phyloP scores from a whole-genome alignment of 2,113 vertebrate species.

The Hippocampus guttulatus region DNA sequence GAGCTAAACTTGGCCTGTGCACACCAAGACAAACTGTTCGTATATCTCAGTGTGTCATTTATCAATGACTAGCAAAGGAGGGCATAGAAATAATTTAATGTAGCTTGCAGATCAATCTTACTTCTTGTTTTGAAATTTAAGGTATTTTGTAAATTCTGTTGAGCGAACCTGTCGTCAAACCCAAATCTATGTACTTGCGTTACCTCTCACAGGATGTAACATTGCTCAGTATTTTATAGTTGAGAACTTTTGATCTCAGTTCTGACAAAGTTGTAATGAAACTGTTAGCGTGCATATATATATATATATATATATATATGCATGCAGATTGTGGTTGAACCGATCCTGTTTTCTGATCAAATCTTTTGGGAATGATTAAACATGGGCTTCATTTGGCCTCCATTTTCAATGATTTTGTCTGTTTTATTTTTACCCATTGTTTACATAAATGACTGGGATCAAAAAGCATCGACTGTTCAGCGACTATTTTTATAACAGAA shows the following conservation, averaged over 20 bases:
- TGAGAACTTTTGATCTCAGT: conserved; percentile 43
- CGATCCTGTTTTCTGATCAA: conserved; percentile 71
- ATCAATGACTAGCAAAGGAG: conserved; percentile 23
- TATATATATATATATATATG: too few species aligned
- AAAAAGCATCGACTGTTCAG: not conserved
- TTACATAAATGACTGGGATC: not conserved
- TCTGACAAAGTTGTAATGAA: conserved; percentile 49
- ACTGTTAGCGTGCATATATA: conserved; percentile 40
- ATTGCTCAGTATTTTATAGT: conserved; percentile 72
- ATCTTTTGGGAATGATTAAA: conserved; percentile 74
- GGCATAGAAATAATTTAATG: conserved; percentile 41
- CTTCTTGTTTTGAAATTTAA: conserved; percentile 62
- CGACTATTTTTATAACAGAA: not conserved
- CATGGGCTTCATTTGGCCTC: conserved; percentile 63
- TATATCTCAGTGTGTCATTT: conserved; percentile 32
- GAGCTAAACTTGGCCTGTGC: conserved; percentile 38
- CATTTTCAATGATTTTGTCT: conserved; percentile 56
- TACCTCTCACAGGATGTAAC: conserved; percentile 61
- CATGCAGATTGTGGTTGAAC: conserved; percentile 51
- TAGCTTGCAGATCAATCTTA: conserved; percentile 65
- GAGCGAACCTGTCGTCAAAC: conserved; percentile 53
- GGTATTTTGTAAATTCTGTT: conserved; percentile 58
- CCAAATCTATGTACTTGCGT: conserved; percentile 44
- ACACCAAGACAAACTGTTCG: conserved; percentile 13
- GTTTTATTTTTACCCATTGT: not conserved